These are phyloP conservation scores for Drosophila pseudoananassae DNA, from an alignment of 1,140 invertebrate species.

Conservation along the genomic window DNA sequence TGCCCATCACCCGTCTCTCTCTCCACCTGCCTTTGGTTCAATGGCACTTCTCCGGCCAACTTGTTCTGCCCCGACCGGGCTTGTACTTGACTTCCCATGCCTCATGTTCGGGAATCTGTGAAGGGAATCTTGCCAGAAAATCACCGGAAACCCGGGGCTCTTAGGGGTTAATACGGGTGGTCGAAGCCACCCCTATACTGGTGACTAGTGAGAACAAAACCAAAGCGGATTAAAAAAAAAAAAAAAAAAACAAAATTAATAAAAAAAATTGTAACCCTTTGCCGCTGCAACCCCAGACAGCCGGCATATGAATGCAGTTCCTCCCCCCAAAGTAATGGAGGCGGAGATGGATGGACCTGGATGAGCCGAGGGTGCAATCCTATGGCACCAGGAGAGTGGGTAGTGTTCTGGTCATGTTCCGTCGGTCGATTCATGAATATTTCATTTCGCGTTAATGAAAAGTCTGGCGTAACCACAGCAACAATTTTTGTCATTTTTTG, in stretches of 20 bases:
- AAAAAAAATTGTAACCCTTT: slow-evolving; percentile 5
- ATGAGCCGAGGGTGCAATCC: not conserved
- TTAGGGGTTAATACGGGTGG: slow-evolving; percentile 25
- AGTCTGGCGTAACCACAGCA: slow-evolving; percentile 26
- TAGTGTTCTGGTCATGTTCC: slow-evolving; percentile 34
- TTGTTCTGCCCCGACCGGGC: slow-evolving; percentile 13
- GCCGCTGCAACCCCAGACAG: slow-evolving; percentile 11
- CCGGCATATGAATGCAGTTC: slow-evolving; percentile 39
- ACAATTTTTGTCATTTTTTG: not conserved
- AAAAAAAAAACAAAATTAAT: slow-evolving; percentile 15
- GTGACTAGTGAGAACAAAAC: slow-evolving; percentile 16
- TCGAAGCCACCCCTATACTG: slow-evolving; percentile 16
- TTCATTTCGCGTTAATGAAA: slow-evolving; percentile 56
- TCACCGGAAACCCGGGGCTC: not conserved
- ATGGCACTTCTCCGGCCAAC: slow-evolving; percentile 38
- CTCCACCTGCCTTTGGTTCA: slow-evolving; percentile 30
- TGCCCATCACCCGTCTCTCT: slow-evolving; percentile 4
- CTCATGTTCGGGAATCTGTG: slow-evolving; percentile 10
- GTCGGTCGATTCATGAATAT: slow-evolving; percentile 43
- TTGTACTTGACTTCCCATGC: not conserved
- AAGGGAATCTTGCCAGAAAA: not conserved
- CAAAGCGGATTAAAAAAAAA: slow-evolving; percentile 37
- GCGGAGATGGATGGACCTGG: slow-evolving; percentile 5
- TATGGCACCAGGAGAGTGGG: not conserved
- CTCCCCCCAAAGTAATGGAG: slow-evolving; percentile 13